Base-by-base conservation (phyloP, 2,113 vertebrate genomes). In the Ophthalmolycus amberensis region DNA sequence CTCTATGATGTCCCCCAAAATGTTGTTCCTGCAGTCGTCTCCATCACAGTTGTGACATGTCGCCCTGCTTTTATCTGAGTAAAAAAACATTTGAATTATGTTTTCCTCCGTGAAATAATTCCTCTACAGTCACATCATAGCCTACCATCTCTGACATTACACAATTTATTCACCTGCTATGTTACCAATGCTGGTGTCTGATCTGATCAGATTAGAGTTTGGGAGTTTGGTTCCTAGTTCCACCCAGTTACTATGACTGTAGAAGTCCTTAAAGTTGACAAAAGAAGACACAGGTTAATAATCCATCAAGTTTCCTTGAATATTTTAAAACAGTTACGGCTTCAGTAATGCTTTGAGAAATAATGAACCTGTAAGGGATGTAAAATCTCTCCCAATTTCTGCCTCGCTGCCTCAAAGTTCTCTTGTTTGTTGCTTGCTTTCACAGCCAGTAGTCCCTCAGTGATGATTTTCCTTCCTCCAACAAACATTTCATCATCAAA, bases 241-340 rank as follows among this genome's bases (percentile, higher is more conserved):
- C 34, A 94, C 85, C 94, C 94, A 95, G 91, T 95, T 93, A 66
- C 90, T 94, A 54, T 95, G 94, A 42, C 93, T 94, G 90, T 95
- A 94, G 82, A 94, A 95, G 63, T 95, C 94, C 94, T 94, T 52
- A 3, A 27, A 32, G 25, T 54, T 22, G 20, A 75, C 15, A 67
- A n/a, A 75, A 68, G 18, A 42, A 32, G 18, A 64, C 38, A 8
- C 16, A 6, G 9, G 11, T 64, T 37, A 56, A 32, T 40, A 10
- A 27, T 63, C 2, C 34, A 15, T 37, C 2, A 6, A 32, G 4
- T n/a, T 62, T 27, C 1, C 37, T 64, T 25, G 5, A 16, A 52
- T 15, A 0, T 15, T 16, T 58, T 29, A 52, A 14, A 68, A 59
- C 25, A 34, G 29, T 4, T 7, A 48, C 3, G 34, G 22, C 5